Evolutionary conservation across 2,888 invertebrate genomes (phyloP).

Genomic region (Brachylomia viminalis): DNA sequence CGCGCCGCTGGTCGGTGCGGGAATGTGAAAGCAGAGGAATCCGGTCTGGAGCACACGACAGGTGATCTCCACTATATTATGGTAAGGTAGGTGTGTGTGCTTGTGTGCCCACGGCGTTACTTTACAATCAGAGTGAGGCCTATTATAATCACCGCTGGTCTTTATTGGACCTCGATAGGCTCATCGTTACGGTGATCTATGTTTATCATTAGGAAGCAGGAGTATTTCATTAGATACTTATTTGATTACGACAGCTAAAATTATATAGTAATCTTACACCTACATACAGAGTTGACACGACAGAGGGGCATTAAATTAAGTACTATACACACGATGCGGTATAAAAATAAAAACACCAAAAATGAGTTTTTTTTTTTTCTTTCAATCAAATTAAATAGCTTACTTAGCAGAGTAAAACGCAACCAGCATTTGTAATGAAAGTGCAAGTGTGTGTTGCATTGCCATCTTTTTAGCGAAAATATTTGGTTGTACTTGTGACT

Average conservation of each 20-base stretch:
- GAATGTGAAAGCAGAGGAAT: conserved; percentile 79
- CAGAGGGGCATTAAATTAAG: no score
- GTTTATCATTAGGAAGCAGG: neutral
- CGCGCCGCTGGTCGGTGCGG: conserved; percentile 45
- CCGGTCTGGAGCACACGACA: conserved; percentile 67
- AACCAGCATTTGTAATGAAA: no score
- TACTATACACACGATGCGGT: no score
- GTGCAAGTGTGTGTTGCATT: no score
- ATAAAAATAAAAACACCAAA: no score
- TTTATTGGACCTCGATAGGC: neutral
- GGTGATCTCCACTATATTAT: conserved; percentile 32
- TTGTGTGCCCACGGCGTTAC: neutral
- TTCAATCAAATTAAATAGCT: no score
- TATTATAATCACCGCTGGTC: neutral
- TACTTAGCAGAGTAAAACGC: no score
- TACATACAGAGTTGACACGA: no score
- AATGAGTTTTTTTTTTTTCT: no score
- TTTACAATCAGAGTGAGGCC: neutral
- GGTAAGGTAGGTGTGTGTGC: neutral
- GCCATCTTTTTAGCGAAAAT: no score
- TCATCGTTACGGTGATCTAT: neutral
- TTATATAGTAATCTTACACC: neutral
- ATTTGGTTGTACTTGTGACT: no score
- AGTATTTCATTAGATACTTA: neutral
- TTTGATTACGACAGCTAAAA: neutral